Base-by-base conservation (phyloP, 2,888 invertebrate genomes). In the Hypsopygia costalis region DNA sequence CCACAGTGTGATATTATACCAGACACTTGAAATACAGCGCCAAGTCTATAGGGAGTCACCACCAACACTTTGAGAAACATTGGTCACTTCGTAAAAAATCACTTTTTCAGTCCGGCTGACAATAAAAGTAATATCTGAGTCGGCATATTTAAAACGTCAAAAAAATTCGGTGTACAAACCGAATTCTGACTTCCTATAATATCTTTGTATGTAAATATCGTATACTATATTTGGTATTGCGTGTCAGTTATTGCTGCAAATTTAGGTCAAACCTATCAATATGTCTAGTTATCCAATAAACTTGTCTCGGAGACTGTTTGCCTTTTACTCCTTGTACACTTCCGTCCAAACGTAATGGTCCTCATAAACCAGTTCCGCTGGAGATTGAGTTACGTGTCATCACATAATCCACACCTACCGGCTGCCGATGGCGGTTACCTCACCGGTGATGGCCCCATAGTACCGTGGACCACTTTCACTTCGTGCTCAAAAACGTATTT, bases 391-490 rank as follows among this genome's bases (percentile, higher is more conserved):
- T 77, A 81, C 72, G 72, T 74, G 59, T 69, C 69, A 72, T 72
- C 77, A 58, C 60, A 78, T 78, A 76, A 79, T 69, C 55, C 54
- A 51, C 58, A 57, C 53, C 58, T 55, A 60, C 66, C 58, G 58
- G 58, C 16, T 16, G 16, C 59, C 68, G 62, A 73, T 72, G 62
- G 61, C 51, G 37, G 57, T 70, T 67, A 70, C 62, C 46, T 48
- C 70, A 69, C 59, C 57, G 49, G 58, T 58, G 56, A 61, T 6
- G 32, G 34, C 36, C 37, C 38, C 36, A 38, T 50, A 20, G 40
- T 38, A 40, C 34, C 31, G 21, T 25, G 27, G 11, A 31, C 31
- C 39, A 48, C 52, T 55, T 55, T 52, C 51, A 45, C 51, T 45
- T 46, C 12, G 30, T 37, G 8, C 40, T 44, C 36, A 27, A 47